Conservation (phyloP, 2,797 vertebrate genomes). For the Cynopterus sphinx region DNA sequence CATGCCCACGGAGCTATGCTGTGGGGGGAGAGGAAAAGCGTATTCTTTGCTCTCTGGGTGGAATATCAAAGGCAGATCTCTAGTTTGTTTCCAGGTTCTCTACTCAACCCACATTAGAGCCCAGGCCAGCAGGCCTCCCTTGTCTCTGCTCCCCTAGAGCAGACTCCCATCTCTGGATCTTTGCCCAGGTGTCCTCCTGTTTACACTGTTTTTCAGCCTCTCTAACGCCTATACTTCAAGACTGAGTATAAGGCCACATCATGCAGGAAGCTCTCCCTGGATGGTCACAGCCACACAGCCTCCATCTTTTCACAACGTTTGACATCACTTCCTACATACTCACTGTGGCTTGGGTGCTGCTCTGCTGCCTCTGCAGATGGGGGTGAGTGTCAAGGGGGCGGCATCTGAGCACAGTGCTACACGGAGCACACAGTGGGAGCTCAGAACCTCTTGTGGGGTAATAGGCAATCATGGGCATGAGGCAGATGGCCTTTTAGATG, state of each 20-base stretch:
- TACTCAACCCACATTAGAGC: neutral
- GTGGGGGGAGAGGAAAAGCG: neutral
- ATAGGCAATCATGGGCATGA: too few species aligned
- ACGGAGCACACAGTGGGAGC: neutral
- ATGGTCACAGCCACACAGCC: neutral
- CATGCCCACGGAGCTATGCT: rapidly evolving
- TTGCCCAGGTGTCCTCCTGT: neutral
- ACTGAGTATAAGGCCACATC: neutral
- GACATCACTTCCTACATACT: neutral
- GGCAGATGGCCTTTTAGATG: neutral
- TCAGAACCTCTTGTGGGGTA: neutral
- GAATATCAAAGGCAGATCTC: neutral
- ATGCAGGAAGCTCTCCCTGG: neutral
- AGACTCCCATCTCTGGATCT: neutral
- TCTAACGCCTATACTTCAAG: neutral
- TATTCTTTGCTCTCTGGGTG: neutral
- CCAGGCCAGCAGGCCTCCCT: neutral
- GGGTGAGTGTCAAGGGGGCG: neutral
- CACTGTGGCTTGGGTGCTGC: neutral
- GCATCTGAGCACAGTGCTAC: neutral
- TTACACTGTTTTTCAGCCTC: neutral
- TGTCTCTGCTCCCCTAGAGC: neutral
- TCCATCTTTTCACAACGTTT: neutral
- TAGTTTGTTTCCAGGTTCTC: neutral
- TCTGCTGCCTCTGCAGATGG: neutral